Conservation (phyloP, 1,140 invertebrate genomes). For the Leptoteleia sp. region DNA sequence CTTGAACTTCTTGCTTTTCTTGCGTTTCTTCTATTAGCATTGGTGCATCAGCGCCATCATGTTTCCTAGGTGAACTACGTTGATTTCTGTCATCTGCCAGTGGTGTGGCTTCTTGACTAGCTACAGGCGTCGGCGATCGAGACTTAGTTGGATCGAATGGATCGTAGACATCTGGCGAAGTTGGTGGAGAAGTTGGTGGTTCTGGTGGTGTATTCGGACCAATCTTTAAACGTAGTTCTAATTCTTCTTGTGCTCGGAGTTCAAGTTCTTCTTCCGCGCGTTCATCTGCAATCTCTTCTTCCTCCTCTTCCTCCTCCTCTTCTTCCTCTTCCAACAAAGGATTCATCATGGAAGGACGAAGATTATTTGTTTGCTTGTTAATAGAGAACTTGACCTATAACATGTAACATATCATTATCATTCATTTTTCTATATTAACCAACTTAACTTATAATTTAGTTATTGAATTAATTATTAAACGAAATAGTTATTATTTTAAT, state of each 20-base stretch:
- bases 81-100: constrained; percentile 68
- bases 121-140: constrained; percentile 83
- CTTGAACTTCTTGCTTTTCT: constrained; percentile 65
- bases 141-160: constrained; percentile 94
- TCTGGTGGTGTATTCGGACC: constrained; percentile 86
- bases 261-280: constrained; percentile 77
- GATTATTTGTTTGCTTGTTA: constrained; percentile 83
- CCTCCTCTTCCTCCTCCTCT: constrained; percentile 74
- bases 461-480: too few relatives aligned
- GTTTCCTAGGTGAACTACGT: constrained; percentile 73
- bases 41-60: constrained; percentile 45
- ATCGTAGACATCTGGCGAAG: constrained; percentile 90
- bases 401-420: background rate
- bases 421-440: too few relatives aligned
- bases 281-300: constrained; percentile 75
- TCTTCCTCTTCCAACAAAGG: constrained; percentile 80
- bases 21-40: constrained; percentile 54
- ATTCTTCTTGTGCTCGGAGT: constrained; percentile 79
- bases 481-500: background rate
- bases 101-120: constrained; percentile 77
- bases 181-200: constrained; percentile 84
- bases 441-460: too few relatives aligned
- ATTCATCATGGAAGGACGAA: constrained; percentile 83
- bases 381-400: constrained; percentile 85
- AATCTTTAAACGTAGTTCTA: constrained; percentile 79